Percentiles rank a stretch among this genome's conserved stretches.
phyloP scores from a whole-genome alignment of 1,140 invertebrate genomes.

The Eciton burchellii region DNA sequence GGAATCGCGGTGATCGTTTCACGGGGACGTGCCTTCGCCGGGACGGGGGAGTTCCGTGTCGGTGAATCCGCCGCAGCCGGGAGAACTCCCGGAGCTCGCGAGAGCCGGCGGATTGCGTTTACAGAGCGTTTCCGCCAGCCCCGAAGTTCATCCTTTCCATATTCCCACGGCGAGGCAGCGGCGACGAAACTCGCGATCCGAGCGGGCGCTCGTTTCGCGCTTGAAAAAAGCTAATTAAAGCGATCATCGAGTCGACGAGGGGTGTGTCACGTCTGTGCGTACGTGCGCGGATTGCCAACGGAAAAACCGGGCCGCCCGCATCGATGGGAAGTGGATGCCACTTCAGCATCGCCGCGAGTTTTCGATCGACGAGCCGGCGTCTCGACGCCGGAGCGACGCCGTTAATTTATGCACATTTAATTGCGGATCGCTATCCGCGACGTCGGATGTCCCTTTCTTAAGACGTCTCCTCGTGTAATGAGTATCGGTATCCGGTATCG shows the following conservation, averaged over 20 bases:
- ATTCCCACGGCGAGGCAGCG: not conserved
- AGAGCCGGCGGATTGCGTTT: conserved; percentile 15
- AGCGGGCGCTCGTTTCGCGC: conserved; percentile 57
- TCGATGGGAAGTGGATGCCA: not conserved
- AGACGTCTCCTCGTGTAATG: not conserved
- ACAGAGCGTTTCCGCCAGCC: not conserved
- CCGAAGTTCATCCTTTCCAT: not conserved
- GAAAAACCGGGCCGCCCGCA: not conserved
- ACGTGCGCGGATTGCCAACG: conserved; percentile 27
- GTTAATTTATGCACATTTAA: too few relatives aligned
- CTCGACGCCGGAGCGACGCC: too few relatives aligned
- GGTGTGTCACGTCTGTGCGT: conserved; percentile 1
- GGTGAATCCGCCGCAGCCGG: conserved; percentile 55
- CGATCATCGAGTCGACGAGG: conserved; percentile 6
- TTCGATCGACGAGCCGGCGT: too few relatives aligned
- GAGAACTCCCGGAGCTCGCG: conserved; percentile 8
- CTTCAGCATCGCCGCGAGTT: too few relatives aligned
- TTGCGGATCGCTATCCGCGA: too few relatives aligned
- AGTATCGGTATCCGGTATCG: not conserved
- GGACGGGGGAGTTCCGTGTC: conserved; percentile 32
- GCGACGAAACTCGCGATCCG: not conserved
- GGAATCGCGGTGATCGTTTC: conserved; percentile 75
- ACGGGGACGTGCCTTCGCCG: conserved; percentile 65
- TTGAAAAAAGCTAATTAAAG: conserved; percentile 68
- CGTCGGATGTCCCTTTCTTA: not conserved